These are phyloP conservation scores for Dilophus febrilis DNA, from an alignment of 2,888 invertebrate species.

Conservation along the genomic window DNA sequence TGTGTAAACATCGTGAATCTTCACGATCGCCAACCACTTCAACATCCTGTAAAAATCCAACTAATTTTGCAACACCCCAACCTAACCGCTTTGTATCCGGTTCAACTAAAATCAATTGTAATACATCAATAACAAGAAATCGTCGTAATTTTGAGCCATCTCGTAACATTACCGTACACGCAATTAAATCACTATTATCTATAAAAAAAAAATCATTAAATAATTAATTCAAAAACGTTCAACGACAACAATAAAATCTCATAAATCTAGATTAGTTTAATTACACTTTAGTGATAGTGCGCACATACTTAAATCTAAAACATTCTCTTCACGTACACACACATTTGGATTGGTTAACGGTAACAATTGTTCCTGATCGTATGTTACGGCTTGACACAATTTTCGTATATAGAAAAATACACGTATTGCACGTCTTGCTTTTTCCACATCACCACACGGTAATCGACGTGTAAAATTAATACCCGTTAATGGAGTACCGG, in stretches of 20 bases:
- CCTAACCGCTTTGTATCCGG: slow-evolving; percentile 88
- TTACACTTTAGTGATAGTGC: slow-evolving; percentile 10
- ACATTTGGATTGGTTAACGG: slow-evolving; percentile 78
- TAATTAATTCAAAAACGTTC: slow-evolving; percentile 4
- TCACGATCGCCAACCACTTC: slow-evolving; percentile 93
- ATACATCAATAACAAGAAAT: slow-evolving; percentile 90
- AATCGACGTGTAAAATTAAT: slow-evolving; percentile 85
- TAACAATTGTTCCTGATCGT: slow-evolving; percentile 69
- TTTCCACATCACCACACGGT: slow-evolving; percentile 90
- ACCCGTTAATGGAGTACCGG: slow-evolving; percentile 89
- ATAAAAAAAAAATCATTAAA: slow-evolving; percentile 20
- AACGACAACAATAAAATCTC: not conserved
- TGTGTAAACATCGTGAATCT: slow-evolving; percentile 85
- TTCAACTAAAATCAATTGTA: slow-evolving; percentile 92
- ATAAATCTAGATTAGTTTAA: slow-evolving; percentile 1
- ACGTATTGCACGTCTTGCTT: slow-evolving; percentile 75
- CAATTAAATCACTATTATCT: slow-evolving; percentile 96
- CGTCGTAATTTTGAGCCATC: slow-evolving; percentile 78
- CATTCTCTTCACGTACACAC: slow-evolving; percentile 84
- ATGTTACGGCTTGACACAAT: slow-evolving; percentile 59
- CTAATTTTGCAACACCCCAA: slow-evolving; percentile 95
- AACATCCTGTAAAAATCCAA: slow-evolving; percentile 88
- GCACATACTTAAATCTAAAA: slow-evolving; percentile 80
- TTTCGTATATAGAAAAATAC: slow-evolving; percentile 80
- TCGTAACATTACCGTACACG: slow-evolving; percentile 82